Base-by-base conservation (phyloP, 2,113 vertebrate genomes). In the Paracanthobrama guichenoti region DNA sequence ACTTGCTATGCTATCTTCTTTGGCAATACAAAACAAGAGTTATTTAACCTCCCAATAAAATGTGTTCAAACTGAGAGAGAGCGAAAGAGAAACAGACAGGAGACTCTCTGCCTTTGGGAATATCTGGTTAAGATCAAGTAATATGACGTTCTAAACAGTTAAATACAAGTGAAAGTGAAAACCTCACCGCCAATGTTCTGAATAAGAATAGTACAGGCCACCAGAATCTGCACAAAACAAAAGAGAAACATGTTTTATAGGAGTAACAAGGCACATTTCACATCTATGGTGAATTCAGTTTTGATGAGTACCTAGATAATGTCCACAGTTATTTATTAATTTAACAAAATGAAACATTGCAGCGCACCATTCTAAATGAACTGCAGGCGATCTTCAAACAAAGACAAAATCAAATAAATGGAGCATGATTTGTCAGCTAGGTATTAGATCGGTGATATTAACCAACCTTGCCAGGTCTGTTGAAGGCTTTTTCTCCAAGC, bases 121-220 rank as follows among this genome's bases (percentile, higher is more conserved):
- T 72, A 4, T 1, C 14, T 13, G 35, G 31, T 59, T 39, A 53
- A 79, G 11, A 6, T 18, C 11, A 64, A 26, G 12, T 28, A 20
- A 10, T 26, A 16, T 46, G 22, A 46, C 39, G 8, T 12, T 31
- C 4, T 75, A 22, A 75, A 31, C n/a, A 4, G 6, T 4, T 35
- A 31, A 31, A 53, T 48, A 31, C 7, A 46, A 55, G 5, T 55
- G 20, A 67, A 50, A 35, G 66, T 28, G 73, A 59, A 84, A 57
- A 69, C 1, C 97, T 97, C 95, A 98, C 98, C 97, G 89, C 97
- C 98, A 83, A 97, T 94, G 89, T 98, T 98, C 94, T 99, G 97
- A 90, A 97, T 94, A 76, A 98, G 89, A 93, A 98, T 96, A 57
- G 95, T 94, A 86, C 93, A 88, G 86, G 95, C 97, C 89, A 98